Percentiles rank a stretch among this genome's conserved stretches.
Conservation (phyloP, 2,888 invertebrate species). For the Callyntrura guangdongensis region DNA sequence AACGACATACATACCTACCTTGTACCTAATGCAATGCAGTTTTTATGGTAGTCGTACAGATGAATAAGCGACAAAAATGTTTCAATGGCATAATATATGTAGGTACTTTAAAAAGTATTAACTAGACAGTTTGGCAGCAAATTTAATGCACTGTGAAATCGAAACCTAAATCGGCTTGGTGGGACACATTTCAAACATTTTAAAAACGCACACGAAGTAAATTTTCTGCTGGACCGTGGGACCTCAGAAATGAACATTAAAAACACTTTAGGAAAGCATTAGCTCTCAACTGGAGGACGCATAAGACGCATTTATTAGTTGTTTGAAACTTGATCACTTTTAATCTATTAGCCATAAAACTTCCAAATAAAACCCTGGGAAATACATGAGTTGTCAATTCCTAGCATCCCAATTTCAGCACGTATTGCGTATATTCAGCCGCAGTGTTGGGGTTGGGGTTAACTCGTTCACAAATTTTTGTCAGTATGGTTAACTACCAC, state of each 20-base stretch:
- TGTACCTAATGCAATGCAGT: too few relatives aligned
- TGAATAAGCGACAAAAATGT: neutral
- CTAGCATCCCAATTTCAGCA: neutral
- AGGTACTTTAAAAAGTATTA: neutral
- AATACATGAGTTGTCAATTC: neutral
- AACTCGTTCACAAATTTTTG: too few relatives aligned
- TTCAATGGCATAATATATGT: neutral
- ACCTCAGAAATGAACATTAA: constrained; percentile 7
- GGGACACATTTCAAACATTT: neutral
- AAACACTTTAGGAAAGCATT: neutral
- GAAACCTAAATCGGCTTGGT: neutral
- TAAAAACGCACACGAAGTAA: neutral
- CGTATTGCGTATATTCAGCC: neutral
- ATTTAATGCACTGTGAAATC: neutral
- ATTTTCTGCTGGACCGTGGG: constrained; percentile 10
- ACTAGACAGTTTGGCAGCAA: constrained; percentile 29
- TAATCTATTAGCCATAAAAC: neutral
- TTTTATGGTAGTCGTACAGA: neutral
- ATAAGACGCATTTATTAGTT: neutral
- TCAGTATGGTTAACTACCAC: too few relatives aligned
- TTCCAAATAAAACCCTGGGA: neutral
- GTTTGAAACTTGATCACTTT: constrained; percentile 26
- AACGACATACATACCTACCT: too few relatives aligned
- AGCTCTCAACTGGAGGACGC: neutral
- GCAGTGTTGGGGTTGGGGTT: too few relatives aligned